Evolutionary conservation across 2,888 invertebrate species (phyloP).

Genomic region (Agapostemon virescens): DNA sequence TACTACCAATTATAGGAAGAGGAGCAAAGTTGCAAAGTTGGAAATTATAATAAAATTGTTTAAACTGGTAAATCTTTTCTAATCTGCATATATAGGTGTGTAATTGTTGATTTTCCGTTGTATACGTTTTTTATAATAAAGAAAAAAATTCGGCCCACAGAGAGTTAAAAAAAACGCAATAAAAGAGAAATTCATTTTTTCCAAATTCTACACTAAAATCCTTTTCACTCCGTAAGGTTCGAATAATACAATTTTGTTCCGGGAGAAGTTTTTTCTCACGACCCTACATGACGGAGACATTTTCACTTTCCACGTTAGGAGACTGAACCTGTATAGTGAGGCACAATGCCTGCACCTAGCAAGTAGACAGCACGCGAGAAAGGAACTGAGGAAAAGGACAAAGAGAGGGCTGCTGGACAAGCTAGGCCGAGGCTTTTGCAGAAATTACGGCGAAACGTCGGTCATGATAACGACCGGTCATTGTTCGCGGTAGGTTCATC

Average conservation of each 20-base stretch:
- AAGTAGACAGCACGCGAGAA: constrained; percentile 50
- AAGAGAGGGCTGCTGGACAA: constrained; percentile 10
- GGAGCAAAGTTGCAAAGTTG: too few relatives aligned
- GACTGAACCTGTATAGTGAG: constrained; percentile 13
- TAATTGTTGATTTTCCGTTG: too few relatives aligned
- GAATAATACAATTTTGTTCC: not conserved
- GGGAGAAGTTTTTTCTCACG: not conserved
- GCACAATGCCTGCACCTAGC: constrained; percentile 47
- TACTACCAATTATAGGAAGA: not conserved
- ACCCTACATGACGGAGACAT: not conserved
- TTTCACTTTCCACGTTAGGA: not conserved
- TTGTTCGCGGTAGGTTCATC: constrained; percentile 44
- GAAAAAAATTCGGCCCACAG: too few relatives aligned
- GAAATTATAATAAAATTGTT: too few relatives aligned
- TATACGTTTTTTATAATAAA: too few relatives aligned
- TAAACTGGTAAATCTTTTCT: too few relatives aligned
- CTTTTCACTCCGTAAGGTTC: too few relatives aligned
- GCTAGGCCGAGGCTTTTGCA: constrained; percentile 32
- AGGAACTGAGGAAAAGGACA: constrained; percentile 10
- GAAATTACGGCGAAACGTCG: constrained; percentile 58
- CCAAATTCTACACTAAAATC: too few relatives aligned
- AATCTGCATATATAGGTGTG: too few relatives aligned
- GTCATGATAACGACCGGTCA: constrained; percentile 53
- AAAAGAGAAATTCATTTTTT: too few relatives aligned
- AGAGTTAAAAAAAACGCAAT: too few relatives aligned